Percentiles rank a stretch among this genome's conserved stretches.
Conservation (phyloP, 2,797 vertebrate genomes). For the Monodelphis domestica region DNA sequence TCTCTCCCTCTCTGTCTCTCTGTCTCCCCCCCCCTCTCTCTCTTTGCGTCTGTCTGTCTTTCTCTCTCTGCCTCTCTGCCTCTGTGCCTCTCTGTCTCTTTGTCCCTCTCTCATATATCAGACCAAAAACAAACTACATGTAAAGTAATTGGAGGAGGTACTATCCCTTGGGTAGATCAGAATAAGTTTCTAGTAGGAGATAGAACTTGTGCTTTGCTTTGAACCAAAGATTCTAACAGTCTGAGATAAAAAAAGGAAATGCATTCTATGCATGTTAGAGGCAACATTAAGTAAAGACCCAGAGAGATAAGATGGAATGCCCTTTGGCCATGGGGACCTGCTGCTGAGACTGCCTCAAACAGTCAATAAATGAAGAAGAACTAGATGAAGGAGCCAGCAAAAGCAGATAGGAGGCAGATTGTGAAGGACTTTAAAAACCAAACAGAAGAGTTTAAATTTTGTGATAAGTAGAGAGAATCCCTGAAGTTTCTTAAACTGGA, state of each 20-base stretch:
- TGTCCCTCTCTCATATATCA: background rate
- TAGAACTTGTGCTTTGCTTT: background rate
- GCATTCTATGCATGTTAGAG: background rate
- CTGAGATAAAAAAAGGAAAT: background rate
- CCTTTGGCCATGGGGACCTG: background rate
- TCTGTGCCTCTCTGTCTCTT: background rate
- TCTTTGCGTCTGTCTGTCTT: background rate
- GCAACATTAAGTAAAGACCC: background rate
- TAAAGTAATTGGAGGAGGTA: background rate
- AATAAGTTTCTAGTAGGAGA: background rate
- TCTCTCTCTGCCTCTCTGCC: too few species aligned
- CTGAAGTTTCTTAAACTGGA: background rate
- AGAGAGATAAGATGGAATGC: background rate
- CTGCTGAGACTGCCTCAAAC: too few species aligned
- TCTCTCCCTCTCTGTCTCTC: background rate
- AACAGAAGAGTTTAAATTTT: background rate
- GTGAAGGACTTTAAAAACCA: background rate
- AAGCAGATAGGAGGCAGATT: background rate
- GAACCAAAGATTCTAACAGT: background rate
- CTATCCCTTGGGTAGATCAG: background rate
- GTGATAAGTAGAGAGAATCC: background rate
- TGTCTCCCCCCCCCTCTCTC: too few species aligned
- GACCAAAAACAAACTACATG: background rate
- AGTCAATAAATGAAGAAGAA: background rate
- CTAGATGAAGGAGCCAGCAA: background rate